A percentile compares a stretch with the other conserved stretches of the same genome.
Conservation (phyloP, 1,140 invertebrate species). For the Ridgeia piscesae region DNA sequence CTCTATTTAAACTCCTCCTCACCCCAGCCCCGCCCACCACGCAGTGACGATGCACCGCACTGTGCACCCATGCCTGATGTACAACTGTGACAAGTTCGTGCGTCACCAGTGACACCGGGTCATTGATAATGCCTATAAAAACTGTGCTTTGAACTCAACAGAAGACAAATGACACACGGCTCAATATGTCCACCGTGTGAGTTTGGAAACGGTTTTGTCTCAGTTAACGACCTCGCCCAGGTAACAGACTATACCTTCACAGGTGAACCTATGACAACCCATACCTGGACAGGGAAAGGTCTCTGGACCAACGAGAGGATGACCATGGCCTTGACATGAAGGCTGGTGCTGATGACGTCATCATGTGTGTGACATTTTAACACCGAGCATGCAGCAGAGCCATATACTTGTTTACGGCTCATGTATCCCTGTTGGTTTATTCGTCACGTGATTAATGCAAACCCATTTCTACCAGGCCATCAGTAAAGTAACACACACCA, state of each 20-base stretch:
- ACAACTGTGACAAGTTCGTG: background rate
- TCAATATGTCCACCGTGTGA: background rate
- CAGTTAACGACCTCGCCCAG: background rate
- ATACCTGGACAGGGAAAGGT: background rate
- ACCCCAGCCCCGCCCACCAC: background rate
- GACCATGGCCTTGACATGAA: background rate
- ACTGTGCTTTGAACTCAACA: background rate
- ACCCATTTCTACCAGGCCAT: background rate
- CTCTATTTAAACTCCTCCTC: background rate
- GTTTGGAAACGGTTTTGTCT: background rate
- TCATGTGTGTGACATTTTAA: background rate
- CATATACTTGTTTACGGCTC: background rate
- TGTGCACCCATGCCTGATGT: background rate
- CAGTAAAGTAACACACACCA: background rate
- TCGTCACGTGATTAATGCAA: background rate
- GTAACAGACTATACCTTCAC: background rate
- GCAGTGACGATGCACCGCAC: background rate
- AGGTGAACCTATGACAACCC: background rate
- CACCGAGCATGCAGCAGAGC: background rate
- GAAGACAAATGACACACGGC: background rate
- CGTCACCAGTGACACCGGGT: background rate
- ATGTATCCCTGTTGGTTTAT: background rate
- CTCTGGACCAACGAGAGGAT: background rate
- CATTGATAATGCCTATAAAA: background rate
- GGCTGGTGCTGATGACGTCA: too few species aligned